These are phyloP conservation scores for Nannoperca obscura DNA, from an alignment of 2,797 vertebrate genomes.

Conservation along the genomic window DNA sequence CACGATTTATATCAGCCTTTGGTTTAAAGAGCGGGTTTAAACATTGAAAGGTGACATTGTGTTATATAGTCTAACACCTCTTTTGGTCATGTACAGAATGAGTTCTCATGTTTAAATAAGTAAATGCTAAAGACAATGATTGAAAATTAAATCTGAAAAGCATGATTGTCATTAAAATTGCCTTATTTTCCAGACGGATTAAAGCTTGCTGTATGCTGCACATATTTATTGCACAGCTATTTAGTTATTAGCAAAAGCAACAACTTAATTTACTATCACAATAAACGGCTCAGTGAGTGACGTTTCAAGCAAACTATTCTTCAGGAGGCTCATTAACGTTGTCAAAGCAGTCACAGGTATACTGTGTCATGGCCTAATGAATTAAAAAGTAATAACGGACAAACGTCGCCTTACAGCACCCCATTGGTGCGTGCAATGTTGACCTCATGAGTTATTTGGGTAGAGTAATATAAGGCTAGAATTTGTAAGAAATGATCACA, in stretches of 20 bases:
- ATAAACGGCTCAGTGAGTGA: slow-evolving; percentile 5
- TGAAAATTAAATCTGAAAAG: slow-evolving; percentile 14
- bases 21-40: not conserved
- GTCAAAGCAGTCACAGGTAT: not conserved
- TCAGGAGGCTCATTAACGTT: not conserved
- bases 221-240: slow-evolving; percentile 34
- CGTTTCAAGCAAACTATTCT: not conserved
- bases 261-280: slow-evolving; percentile 37
- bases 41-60: not conserved
- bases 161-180: slow-evolving; percentile 28
- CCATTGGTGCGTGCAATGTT: not conserved
- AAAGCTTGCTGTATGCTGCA: slow-evolving; percentile 16
- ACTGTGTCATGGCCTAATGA: not conserved
- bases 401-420: not conserved
- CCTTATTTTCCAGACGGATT: slow-evolving; percentile 17
- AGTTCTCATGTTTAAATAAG: not conserved
- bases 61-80: not conserved
- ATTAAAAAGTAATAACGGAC: slow-evolving; percentile 1
- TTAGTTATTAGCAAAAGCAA: slow-evolving; percentile 29
- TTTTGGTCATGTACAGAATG: slow-evolving; percentile 3
- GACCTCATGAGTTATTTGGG: not conserved
- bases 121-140: slow-evolving; percentile 12
- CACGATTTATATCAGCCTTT: not conserved
- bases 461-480: not conserved
- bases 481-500: slow-evolving; percentile 34